Evolutionary conservation across 2,113 vertebrate species (phyloP), one percentile per base, ranked within the genome.

Genomic region (Anarrhichthys ocellatus): DNA sequence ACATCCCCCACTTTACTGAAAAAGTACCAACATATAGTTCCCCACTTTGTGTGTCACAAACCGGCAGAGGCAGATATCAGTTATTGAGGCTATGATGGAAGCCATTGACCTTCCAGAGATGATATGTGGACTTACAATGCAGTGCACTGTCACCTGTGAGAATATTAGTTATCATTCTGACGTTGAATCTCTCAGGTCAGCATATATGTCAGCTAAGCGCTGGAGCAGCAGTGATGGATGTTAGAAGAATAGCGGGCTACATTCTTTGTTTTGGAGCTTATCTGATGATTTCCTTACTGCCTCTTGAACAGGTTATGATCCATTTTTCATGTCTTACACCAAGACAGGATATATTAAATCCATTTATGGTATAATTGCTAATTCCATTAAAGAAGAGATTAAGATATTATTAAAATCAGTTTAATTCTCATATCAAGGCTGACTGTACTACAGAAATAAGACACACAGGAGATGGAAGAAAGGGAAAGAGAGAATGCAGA

Each of bases 71-170:
- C 42, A 32, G 65, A 83, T 89, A 92, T 84, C 83, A 87, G 81
- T 80, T 85, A 82, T 71, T 78, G 71, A 63, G 75, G 71, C 83
- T 52, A 17, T 76, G 86, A 92, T 90, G 81, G 87, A 91, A 88
- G 89, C 82, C 64, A 71, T 13, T 91, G 93, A 92, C 93, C 92
- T 93, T 93, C 86, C 76, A 44, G 56, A 79, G 76, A 87, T 93
- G 87, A 92, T 91, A 92, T 91, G 89, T 93, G 83, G 92, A 91
- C 87, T 90, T 89, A 88, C 82, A 90, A 88, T 80, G 58, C 76
- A 85, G 84, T 73, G 70, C 58, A 81, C 87, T 88, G 87, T 92
- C 89, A 91, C 87, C 87, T 87, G 84, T 20, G 74, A 87, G 87
- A 87, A 87, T 88, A 91, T 89, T 75, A 88, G 85, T 90, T 88